Conservation (phyloP, 2,888 invertebrate genomes). For the Lithophane semibrunnea region DNA sequence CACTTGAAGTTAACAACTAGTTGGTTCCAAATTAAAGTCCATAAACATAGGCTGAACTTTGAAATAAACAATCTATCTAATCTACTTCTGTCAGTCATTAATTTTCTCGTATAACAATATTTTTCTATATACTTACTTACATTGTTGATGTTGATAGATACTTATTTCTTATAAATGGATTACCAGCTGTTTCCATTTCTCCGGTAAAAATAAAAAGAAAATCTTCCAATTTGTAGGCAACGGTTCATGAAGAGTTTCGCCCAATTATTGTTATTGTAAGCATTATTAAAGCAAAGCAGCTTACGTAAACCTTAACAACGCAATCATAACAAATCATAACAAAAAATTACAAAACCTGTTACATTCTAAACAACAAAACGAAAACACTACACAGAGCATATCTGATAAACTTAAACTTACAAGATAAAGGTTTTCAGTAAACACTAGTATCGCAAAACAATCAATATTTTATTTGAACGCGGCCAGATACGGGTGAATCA, state of each 20-base stretch:
- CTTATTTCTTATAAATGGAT: background rate
- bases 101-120: background rate
- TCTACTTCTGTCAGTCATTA: background rate
- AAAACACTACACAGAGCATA: slow-evolving; percentile 64
- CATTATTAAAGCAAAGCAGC: slow-evolving; percentile 27
- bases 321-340: slow-evolving; percentile 35
- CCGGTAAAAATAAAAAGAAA: slow-evolving; percentile 11
- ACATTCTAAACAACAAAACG: slow-evolving; percentile 49
- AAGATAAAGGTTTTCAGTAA: slow-evolving; percentile 73
- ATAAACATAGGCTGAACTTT: background rate
- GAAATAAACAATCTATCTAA: background rate
- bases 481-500: slow-evolving; percentile 76
- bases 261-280: slow-evolving; percentile 45
- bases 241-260: slow-evolving; percentile 31
- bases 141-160: background rate
- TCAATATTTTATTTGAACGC: slow-evolving; percentile 81
- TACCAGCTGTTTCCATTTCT: background rate
- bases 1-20: background rate
- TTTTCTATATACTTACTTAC: background rate
- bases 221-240: slow-evolving; percentile 32
- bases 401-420: slow-evolving; percentile 68
- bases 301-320: slow-evolving; percentile 34
- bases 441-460: slow-evolving; percentile 79
- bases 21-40: background rate
- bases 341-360: slow-evolving; percentile 32